Base-by-base conservation (phyloP, 2,888 invertebrate genomes). In the Dynastes hyllus region DNA sequence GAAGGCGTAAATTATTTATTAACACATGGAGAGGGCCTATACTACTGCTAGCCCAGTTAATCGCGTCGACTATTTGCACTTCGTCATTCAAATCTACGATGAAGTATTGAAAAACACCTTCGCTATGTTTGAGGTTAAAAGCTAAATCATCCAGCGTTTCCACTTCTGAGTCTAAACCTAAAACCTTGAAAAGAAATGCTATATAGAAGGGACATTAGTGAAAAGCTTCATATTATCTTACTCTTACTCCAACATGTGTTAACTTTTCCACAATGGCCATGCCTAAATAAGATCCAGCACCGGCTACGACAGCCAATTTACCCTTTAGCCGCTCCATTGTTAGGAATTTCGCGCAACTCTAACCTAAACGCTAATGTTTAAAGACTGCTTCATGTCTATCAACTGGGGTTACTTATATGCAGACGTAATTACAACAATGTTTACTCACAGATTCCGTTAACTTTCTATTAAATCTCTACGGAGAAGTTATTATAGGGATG, bases 11-110 rank as follows among this genome's bases (percentile, higher is more conserved):
- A 51, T 77, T 80, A 58, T 77, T 80, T 27, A 80, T 76, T 13
- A 80, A 67, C 22, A 80, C 66, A 45, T 80, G 63, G 40, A 79
- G 27, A 5, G 78, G 78, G n/a, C 80, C 77, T 45, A 80, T 63
- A 27, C 79, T 75, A 2, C 4, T 9, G 5, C 61, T 70, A 9
- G 76, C 61, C 80, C 80, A 80, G 51, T 65, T 32, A n/a, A 80
- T 79, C 11, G 77, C 45, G 45, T 45, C 11, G 11, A 11, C 8
- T 45, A 45, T 45, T 9, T 9, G 1, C 45, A 45, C 8, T 45
- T 11, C 45, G 8, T 45, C 45, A 11, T 11, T 45, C 11, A 45
- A 45, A 11, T 45, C 45, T 8, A 8, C 8, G 11, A 45, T 45
- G 45, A 8, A 45, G 11, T 45, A 45, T 45, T 45, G 45, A 45